These are phyloP conservation scores for Mormoops blainvillei DNA, from an alignment of 2,113 vertebrate species.

Conservation along the genomic window DNA sequence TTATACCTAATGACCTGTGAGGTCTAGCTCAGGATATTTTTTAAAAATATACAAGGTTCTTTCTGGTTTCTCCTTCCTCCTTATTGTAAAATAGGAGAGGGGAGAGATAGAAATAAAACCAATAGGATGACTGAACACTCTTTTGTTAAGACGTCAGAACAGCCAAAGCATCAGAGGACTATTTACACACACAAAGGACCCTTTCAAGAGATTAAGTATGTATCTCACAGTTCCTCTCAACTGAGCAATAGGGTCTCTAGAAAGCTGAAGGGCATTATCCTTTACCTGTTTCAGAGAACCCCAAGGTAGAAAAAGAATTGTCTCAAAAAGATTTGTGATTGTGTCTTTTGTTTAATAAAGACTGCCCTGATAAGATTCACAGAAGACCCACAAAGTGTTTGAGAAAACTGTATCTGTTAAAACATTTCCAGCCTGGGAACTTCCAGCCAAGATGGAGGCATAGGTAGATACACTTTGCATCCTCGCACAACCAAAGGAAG, in stretches of 20 bases:
- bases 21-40: background rate
- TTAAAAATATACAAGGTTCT: background rate
- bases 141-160: background rate
- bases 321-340: background rate
- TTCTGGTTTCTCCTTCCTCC: background rate
- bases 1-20: accelerated
- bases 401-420: background rate
- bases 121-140: background rate
- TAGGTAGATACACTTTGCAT: too few relatives aligned
- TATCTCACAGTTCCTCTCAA: background rate
- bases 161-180: background rate
- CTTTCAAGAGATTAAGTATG: background rate
- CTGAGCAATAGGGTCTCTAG: background rate
- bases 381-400: background rate
- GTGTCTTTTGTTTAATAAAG: background rate
- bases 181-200: too few relatives aligned
- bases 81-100: background rate
- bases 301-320: background rate
- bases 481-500: too few relatives aligned
- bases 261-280: background rate
- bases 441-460: too few relatives aligned
- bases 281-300: background rate
- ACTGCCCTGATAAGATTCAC: background rate
- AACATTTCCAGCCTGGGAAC: background rate
- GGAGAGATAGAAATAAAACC: background rate